Base-by-base conservation (phyloP, 2,113 vertebrate genomes). In the Helogale parvula region DNA sequence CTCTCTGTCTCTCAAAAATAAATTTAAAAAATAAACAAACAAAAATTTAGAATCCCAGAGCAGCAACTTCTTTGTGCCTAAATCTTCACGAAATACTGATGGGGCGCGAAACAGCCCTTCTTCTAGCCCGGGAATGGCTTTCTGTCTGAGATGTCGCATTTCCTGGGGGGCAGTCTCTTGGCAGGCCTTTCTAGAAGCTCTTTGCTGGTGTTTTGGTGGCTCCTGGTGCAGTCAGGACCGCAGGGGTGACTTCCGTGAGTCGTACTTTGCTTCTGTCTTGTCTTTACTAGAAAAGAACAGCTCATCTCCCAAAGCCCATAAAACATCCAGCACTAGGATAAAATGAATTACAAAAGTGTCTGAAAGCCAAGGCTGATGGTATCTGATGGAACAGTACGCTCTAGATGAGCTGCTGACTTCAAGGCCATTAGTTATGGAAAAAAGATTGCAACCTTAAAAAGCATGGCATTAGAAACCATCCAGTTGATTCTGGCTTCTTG, bases 291-390 rank as follows among this genome's bases (percentile, higher is more conserved):
- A 60, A 72, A 54, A 94, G 65, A 90, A 65, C 14, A 45, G 54
- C 27, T 50, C 50, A 45, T 88, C 25, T 69, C 72, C 54, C 13
- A n/a, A 90, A 91, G 76, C 27, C 47, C 65, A 60, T 71, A 66
- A 90, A 86, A 66, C 25, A 52, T 47, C 21, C 77, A 33, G n/a
- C 41, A 41, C 41, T 35, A 54, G 84, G 45, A 87, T 77, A 84
- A 92, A 93, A 74, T 84, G 84, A 63, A 84, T 95, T 68, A 65
- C 54, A 60, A 66, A 96, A 72, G 60, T 41, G 21, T 90, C 50
- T 90, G 33, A 97, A 96, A 97, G 77, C 65, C 82, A 65, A 96
- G 77, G 47, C 79, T 45, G 66, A 93, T 88, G 7, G 6, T 91
- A 15, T 45, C 68, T 93, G 69, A 94, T 71, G 82, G 86, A 89